Evolutionary conservation across 1,140 invertebrate genomes (phyloP), one percentile per base, ranked within the genome.

Genomic region (Oedothorax gibbosus): DNA sequence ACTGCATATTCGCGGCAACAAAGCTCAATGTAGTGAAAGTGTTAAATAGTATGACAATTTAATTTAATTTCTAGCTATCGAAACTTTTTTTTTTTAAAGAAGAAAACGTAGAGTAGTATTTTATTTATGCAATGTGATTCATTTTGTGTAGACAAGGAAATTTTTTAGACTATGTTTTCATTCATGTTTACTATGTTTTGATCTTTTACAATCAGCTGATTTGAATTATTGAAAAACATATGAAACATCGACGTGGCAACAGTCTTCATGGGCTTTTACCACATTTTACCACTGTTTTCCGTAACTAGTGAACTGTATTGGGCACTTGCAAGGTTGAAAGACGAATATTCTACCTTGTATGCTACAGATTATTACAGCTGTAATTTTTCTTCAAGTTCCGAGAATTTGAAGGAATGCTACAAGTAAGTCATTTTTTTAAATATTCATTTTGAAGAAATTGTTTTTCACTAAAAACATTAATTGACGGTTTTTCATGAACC

Each of bases 281-380:
- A 82, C 69, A 72, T 82, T 54, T 73, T 82, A 73, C 80, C 80
- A 35, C 80, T 82, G 53, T 82, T 82, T 53, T 65, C 80, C 53
- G 57, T 82, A 57, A 73, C 80, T 18, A 82, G 80, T 73, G 80
- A 82, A 69, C 66, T 82, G 49, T 82, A 82, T 18, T 82, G 80
- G 80, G 80, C 54, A 65, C 66, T 60, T 54, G 11, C 68, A 10
- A 64, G 12, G 20, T 50, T 53, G 6, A 64, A 49, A 21, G 49
- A 56, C 20, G 54, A 50, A 35, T 66, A n/a, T 15, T 15, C 15
- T 18, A 35, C 60, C 14, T 53, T 53, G 49, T 72, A 10, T 60
- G 65, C 50, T 62, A 2, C 9, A 21, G 49, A 62, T 79, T 68
- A 73, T 54, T 72, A 71, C 66, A 56, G 35, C 35, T 54, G 54